Conservation (phyloP, 2,797 vertebrate genomes). For the Xenops minutus region DNA sequence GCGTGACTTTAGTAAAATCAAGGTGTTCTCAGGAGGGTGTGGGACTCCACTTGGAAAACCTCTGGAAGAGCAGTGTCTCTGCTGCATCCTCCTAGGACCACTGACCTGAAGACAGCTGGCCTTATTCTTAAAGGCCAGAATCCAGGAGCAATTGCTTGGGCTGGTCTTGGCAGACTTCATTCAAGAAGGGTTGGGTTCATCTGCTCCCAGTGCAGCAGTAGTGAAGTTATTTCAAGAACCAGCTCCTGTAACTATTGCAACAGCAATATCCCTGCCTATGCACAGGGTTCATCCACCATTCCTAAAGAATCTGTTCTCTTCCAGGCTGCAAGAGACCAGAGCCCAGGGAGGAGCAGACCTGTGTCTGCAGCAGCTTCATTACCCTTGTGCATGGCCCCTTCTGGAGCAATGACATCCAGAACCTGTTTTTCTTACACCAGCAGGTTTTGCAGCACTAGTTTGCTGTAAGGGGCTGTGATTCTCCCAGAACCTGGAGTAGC, state of each 20-base stretch:
- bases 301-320: not conserved
- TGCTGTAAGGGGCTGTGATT: not conserved
- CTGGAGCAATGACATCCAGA: not conserved
- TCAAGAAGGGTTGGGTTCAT: not conserved
- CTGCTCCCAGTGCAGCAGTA: not conserved
- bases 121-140: not conserved
- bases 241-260: not conserved
- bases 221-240: not conserved
- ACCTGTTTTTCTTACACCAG: not conserved
- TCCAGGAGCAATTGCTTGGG: not conserved
- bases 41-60: not conserved
- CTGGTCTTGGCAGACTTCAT: not conserved
- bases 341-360: not conserved
- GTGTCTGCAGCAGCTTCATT: not conserved
- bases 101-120: not conserved
- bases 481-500: not conserved
- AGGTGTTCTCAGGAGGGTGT: not conserved
- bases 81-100: not conserved
- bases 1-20: not conserved
- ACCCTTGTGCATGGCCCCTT: accelerated
- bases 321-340: not conserved
- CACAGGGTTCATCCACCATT: not conserved
- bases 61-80: not conserved
- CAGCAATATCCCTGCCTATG: not conserved
- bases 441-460: not conserved